Evolutionary conservation across 2,797 vertebrate species (phyloP).

Genomic region (Epinephelus awoara): DNA sequence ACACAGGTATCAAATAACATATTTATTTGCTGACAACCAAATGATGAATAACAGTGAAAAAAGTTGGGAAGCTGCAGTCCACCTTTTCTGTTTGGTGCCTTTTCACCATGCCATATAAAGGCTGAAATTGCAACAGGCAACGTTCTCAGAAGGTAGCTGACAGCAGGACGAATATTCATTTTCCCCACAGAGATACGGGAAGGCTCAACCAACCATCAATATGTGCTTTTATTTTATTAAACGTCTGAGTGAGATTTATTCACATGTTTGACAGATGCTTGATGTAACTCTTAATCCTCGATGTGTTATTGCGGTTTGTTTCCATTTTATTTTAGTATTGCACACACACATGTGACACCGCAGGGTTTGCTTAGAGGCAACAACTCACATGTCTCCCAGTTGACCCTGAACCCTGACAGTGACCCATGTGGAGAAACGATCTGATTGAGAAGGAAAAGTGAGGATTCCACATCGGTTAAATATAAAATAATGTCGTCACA

Average conservation of each 20-base stretch:
- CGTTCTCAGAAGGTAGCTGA: no score
- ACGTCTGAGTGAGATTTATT: not conserved
- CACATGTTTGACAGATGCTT: not conserved
- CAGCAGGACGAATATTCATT: no score
- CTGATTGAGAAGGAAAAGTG: not conserved
- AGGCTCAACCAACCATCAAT: no score
- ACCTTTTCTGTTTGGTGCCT: no score
- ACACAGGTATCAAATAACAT: no score
- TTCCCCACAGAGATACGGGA: no score
- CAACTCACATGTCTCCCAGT: not conserved
- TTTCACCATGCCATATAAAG: no score
- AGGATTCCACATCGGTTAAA: not conserved
- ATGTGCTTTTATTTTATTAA: no score
- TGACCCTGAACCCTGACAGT: not conserved
- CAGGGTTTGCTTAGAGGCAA: not conserved
- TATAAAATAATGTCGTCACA: not conserved
- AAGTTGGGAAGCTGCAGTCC: no score
- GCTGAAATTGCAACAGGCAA: no score
- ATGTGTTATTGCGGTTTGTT: not conserved
- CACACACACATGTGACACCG: not conserved
- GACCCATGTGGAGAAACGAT: not conserved
- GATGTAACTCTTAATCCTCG: not conserved
- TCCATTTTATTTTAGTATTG: not conserved
- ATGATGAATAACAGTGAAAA: no score
- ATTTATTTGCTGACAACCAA: no score